A percentile compares a stretch with the other conserved stretches of the same genome.
These are phyloP conservation scores for Erythrolamprus reginae DNA, from an alignment of 2,113 vertebrate genomes.

Conservation along the genomic window DNA sequence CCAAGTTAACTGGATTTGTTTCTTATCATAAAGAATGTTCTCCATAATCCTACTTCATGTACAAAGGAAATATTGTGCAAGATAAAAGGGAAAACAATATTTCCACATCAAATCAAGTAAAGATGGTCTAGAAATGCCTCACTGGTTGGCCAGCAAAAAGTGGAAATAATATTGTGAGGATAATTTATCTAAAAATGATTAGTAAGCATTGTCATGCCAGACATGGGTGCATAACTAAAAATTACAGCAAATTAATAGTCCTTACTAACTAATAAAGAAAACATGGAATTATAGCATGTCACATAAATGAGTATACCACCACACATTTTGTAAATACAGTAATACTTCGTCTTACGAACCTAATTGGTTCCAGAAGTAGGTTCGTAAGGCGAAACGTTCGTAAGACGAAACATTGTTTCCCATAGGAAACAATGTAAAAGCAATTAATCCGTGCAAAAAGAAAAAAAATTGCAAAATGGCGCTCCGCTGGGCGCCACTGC, in stretches of 20 bases:
- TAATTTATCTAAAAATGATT: neutral
- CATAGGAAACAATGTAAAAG: too few relatives aligned
- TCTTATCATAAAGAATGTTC: neutral
- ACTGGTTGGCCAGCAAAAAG: neutral
- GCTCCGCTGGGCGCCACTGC: too few relatives aligned
- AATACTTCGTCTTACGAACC: too few relatives aligned
- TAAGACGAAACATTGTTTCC: too few relatives aligned
- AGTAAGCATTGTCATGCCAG: neutral
- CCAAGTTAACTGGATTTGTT: neutral
- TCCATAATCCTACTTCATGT: neutral
- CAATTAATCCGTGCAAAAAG: too few relatives aligned
- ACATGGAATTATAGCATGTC: neutral
- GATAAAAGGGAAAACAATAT: neutral
- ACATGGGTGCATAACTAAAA: neutral
- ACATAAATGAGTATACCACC: too few relatives aligned
- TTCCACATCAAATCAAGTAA: neutral
- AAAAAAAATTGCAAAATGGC: too few relatives aligned
- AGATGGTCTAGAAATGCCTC: neutral
- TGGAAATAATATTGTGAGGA: neutral
- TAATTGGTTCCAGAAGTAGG: too few relatives aligned
- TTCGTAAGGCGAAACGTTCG: too few relatives aligned
- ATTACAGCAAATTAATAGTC: neutral
- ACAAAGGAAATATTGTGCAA: neutral
- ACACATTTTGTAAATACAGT: too few relatives aligned
- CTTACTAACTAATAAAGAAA: neutral